Base-by-base conservation (phyloP, 1,140 invertebrate genomes). In the Drosophila pallidifrons region DNA sequence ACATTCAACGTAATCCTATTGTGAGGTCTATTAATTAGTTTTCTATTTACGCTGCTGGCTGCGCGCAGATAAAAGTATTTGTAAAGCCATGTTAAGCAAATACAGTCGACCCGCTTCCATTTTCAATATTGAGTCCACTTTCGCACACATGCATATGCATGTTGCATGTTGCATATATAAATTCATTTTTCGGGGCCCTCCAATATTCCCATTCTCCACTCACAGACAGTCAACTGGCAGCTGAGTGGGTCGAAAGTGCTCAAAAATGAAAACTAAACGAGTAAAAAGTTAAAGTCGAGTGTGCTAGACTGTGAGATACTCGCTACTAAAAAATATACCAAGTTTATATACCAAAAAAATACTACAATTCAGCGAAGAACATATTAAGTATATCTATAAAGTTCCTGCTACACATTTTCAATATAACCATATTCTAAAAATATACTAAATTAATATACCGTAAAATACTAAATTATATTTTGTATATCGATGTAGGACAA, bases 21-120 rank as follows among this genome's bases (percentile, higher is more conserved):
- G 20, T 25, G 30, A 43, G 57, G 57, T 65, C 46, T 51, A 75
- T 69, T 88, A 80, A 77, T 88, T 83, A 83, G 74, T 79, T 77
- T 70, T 71, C 35, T 51, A 65, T 80, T 82, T 69, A 76, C 79
- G 65, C 45, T 73, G 46, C 28, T 71, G 75, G 47, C 60, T 51
- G 32, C 32, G 6, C 11, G 10, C 32, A 55, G 52, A 43, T 41
- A 57, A 55, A 75, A 78, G 70, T 74, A 68, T 77, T 75, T 70
- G 45, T 54, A 64, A 46, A 32, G 35, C 16, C 10, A 59, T 49
- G 20, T 66, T 41, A 63, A 59, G 52, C 45, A 72, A 49, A 73
- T 45, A 51, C n/a, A 54, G 8, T 49, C 25, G 16, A 52, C 28
- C 35, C 41, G 43, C 32, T 57, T 58, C 30, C 16, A 28, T 51